Evolutionary conservation across 30 jellyfish, hydroid and myxozoan species (phyloP).

Genomic region (Turritopsis dohrnii): DNA sequence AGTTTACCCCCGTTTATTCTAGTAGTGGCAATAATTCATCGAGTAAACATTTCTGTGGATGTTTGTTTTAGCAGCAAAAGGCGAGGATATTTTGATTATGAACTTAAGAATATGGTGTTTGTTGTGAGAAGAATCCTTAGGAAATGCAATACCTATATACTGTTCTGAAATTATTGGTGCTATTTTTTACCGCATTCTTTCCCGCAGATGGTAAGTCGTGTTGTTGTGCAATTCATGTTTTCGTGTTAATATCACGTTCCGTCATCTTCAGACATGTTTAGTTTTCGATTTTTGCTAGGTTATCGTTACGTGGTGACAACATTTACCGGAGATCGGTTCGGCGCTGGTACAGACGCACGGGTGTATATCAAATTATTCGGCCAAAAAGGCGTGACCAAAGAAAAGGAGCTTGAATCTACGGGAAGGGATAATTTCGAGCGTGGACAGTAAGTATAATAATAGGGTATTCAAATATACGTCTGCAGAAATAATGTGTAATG

Average conservation of each 20-base stretch:
- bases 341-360: constrained; percentile 99
- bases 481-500: background rate
- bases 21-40: background rate
- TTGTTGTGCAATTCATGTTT: background rate
- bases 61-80: background rate
- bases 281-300: constrained; percentile 23
- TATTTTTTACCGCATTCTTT: background rate
- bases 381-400: constrained; percentile 52
- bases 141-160: background rate
- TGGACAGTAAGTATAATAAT: constrained; percentile 71
- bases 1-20: background rate
- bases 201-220: background rate
- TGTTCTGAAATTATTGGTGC: background rate
- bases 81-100: background rate
- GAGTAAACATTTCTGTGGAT: background rate
- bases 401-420: constrained; percentile 66
- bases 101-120: background rate
- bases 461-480: background rate
- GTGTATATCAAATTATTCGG: constrained; percentile 73
- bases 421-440: constrained; percentile 92
- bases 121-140: background rate
- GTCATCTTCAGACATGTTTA: background rate
- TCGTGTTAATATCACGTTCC: background rate
- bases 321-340: constrained; percentile 89
- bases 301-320: constrained; percentile 83